Evolutionary conservation across 1,140 invertebrate genomes (phyloP), one percentile per base, ranked within the genome.

Genomic region (Papilio xuthus): DNA sequence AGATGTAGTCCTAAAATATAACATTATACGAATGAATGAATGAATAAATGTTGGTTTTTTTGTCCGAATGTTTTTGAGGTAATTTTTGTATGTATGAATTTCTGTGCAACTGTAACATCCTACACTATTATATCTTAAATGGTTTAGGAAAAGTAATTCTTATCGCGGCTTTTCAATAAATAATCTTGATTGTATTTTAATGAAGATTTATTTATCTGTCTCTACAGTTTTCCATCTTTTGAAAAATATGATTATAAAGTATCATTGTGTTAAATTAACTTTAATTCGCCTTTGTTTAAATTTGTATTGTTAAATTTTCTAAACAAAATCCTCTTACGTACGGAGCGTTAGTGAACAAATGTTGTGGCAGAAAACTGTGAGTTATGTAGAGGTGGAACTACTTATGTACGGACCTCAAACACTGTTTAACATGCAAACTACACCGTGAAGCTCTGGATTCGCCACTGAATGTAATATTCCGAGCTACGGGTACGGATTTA

Each of bases 351-450:
- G n/a, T 37, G 28, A 42, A 42, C 32, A 71, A 42, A n/a, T 41
- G n/a, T 71, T n/a, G n/a, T n/a, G 26, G 60, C 60, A 28, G 32
- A 42, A 71, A 42, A 71, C 10, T 71, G 69, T 20, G 69, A 7
- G 26, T 23, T 20, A 23, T 71, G 69, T 42, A 10, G 37, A 71
- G 69, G 37, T 71, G 12, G 8, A 71, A 71, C 37, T 71, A 71
- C 69, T 71, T 42, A 42, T 71, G 67, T 15, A 70, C 28, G 32
- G 41, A 71, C 69, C 37, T 71, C 69, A 42, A 71, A 71, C 41
- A 71, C 69, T 71, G 69, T 9, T 71, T 71, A 42, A 71, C 37
- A 71, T 71, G 69, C 69, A 71, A 71, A 71, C 69, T 42, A 37
- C 20, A 20, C 10, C 37, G 15, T 32, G 41, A 71, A 20, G 37